Percentiles rank a stretch among this genome's conserved stretches.
Conservation (phyloP, 2,888 invertebrate genomes). For the Drosophila meridiana region DNA sequence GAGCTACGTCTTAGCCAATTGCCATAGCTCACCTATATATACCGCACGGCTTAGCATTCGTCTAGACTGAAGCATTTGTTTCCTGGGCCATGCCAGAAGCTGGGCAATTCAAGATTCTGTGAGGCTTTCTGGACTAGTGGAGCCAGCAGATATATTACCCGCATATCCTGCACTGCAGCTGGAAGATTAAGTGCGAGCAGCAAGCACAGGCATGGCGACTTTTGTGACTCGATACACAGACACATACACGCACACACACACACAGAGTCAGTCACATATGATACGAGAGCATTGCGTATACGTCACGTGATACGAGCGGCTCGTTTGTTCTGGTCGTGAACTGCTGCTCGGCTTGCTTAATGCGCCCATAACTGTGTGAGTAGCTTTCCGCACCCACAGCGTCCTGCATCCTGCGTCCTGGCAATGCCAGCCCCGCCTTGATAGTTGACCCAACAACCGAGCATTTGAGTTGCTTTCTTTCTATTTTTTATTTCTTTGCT, state of each 20-base stretch:
- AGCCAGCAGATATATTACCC: constrained; percentile 65
- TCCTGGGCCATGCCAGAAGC: constrained; percentile 14
- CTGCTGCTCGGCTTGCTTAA: constrained; percentile 45
- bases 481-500: not conserved
- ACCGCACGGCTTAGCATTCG: not conserved
- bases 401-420: not conserved
- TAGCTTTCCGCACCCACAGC: constrained; percentile 30
- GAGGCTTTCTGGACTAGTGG: constrained; percentile 5
- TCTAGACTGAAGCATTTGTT: constrained; percentile 15
- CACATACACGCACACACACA: constrained; percentile 8
- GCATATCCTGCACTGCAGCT: constrained; percentile 74
- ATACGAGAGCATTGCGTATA: constrained; percentile 69
- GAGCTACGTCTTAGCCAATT: not conserved
- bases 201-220: constrained; percentile 12
- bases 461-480: constrained; percentile 60
- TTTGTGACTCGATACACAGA: constrained; percentile 13
- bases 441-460: constrained; percentile 66
- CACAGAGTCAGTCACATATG: constrained; percentile 4
- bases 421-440: constrained; percentile 30
- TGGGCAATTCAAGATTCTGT: constrained; percentile 31
- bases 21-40: not conserved
- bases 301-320: constrained; percentile 58
- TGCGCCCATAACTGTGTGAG: constrained; percentile 58
- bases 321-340: constrained; percentile 28
- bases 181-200: constrained; percentile 73